Conservation (phyloP, 2,888 invertebrate species). For the Plagiodera versicolora region DNA sequence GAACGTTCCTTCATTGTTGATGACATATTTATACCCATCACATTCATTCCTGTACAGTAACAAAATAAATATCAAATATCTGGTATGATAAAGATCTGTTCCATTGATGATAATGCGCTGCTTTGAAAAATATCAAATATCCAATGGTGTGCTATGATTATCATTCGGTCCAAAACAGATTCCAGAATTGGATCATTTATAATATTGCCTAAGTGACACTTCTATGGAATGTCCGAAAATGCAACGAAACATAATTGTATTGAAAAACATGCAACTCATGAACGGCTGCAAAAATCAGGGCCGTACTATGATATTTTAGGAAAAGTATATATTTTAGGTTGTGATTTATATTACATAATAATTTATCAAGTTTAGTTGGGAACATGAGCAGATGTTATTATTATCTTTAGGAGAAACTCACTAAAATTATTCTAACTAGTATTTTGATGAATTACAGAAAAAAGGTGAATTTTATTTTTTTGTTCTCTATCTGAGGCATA, state of each 20-base stretch:
- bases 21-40: neutral
- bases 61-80: slow-evolving; percentile 20
- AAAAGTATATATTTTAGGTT: neutral
- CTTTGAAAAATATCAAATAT: slow-evolving; percentile 46
- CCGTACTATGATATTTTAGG: slow-evolving; percentile 30
- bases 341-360: no score
- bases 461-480: no score
- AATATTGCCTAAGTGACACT: slow-evolving; percentile 54
- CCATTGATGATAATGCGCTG: slow-evolving; percentile 14
- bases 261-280: slow-evolving; percentile 51
- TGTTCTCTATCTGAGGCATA: no score
- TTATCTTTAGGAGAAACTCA: no score
- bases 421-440: no score
- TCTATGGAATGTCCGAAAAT: slow-evolving; percentile 50
- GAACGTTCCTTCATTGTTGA: neutral
- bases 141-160: slow-evolving; percentile 42
- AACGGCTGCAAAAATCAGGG: slow-evolving; percentile 45
- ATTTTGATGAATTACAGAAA: no score
- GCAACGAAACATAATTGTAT: slow-evolving; percentile 45
- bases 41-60: neutral
- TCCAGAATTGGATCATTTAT: slow-evolving; percentile 50
- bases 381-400: no score
- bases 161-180: slow-evolving; percentile 42
- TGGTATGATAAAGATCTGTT: slow-evolving; percentile 24
- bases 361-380: no score